These are phyloP conservation scores for Laspeyria flexula DNA, from an alignment of 2,888 invertebrate genomes.

Conservation along the genomic window DNA sequence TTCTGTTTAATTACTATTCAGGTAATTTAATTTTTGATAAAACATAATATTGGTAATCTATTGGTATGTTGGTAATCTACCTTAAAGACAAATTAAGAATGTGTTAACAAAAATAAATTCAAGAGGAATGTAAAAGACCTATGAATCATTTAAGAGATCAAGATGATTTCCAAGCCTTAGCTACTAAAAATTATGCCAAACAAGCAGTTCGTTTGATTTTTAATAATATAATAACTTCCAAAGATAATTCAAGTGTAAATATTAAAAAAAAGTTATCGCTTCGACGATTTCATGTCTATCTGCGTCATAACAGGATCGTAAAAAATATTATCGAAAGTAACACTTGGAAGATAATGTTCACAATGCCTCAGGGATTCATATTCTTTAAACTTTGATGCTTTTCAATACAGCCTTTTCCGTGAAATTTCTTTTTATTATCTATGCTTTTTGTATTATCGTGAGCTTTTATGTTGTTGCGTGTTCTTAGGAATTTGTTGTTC, in stretches of 20 bases:
- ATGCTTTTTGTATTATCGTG: neutral
- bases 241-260: no score
- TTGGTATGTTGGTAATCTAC: no score
- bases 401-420: neutral
- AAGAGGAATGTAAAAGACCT: no score
- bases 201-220: no score
- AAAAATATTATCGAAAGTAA: slow-evolving; percentile 32
- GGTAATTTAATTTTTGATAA: slow-evolving; percentile 65
- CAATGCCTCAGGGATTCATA: slow-evolving; percentile 7
- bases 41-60: no score
- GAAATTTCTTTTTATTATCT: neutral
- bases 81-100: no score
- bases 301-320: slow-evolving; percentile 34
- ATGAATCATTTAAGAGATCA: no score
- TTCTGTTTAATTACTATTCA: slow-evolving; percentile 91
- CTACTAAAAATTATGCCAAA: no score
- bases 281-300: slow-evolving; percentile 25
- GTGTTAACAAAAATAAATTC: no score
- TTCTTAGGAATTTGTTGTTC: no score
- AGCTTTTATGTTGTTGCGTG: neutral
- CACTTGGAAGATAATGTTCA: slow-evolving; percentile 23
- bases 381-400: slow-evolving; percentile 7
- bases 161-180: no score
- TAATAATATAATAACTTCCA: neutral
- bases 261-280: slow-evolving; percentile 10